Percentiles rank a stretch among this genome's conserved stretches.
Conservation (phyloP, 2,888 invertebrate species). For the Pristionchus entomophagus region DNA sequence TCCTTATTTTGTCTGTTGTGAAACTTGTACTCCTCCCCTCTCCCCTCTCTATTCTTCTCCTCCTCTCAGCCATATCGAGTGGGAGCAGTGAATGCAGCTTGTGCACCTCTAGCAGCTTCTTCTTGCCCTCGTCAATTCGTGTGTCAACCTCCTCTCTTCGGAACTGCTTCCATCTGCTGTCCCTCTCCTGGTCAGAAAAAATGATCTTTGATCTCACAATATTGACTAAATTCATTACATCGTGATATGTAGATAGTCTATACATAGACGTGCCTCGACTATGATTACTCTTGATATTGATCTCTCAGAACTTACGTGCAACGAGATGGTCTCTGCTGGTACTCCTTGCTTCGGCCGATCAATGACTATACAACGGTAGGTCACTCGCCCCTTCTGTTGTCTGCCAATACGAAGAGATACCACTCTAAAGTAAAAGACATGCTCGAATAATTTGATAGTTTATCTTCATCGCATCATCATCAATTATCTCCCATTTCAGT, state of each 20-base stretch:
- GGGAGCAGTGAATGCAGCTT: slow-evolving; percentile 72
- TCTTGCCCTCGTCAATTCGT: slow-evolving; percentile 71
- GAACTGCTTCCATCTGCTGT: slow-evolving; percentile 70
- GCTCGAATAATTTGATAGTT: too few relatives aligned
- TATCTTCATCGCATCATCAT: too few relatives aligned
- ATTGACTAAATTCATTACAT: too few relatives aligned
- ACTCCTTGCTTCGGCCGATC: slow-evolving; percentile 72
- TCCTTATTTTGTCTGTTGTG: too few relatives aligned
- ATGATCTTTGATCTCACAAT: background rate
- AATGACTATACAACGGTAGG: slow-evolving; percentile 70
- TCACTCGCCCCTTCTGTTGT: background rate
- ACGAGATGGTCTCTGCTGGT: slow-evolving; percentile 72
- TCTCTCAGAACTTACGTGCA: slow-evolving; percentile 63
- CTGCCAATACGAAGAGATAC: too few relatives aligned
- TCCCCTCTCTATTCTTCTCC: background rate
- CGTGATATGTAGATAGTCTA: too few relatives aligned
- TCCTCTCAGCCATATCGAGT: slow-evolving; percentile 61
- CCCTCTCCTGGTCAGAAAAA: slow-evolving; percentile 65
- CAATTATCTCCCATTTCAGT: too few relatives aligned
- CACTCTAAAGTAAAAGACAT: background rate
- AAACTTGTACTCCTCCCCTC: too few relatives aligned
- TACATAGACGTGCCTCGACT: too few relatives aligned
- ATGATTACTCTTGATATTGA: background rate
- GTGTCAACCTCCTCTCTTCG: slow-evolving; percentile 71
- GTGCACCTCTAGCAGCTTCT: slow-evolving; percentile 61